These are phyloP conservation scores for Eleutherodactylus coqui DNA, from an alignment of 2,797 vertebrate species.

Conservation along the genomic window DNA sequence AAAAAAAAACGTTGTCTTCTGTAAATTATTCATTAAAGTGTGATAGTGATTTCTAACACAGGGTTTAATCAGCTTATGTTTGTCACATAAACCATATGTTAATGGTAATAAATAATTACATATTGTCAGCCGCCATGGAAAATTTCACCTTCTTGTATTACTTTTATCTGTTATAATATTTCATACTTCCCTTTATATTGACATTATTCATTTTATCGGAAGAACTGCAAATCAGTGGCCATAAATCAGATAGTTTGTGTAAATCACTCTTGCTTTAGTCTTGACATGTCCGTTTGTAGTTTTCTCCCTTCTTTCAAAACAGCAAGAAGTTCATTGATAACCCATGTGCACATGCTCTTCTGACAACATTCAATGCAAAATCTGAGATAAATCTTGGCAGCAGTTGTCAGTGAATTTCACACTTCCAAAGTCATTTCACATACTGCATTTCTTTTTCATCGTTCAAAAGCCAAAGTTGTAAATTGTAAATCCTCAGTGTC, in stretches of 20 bases:
- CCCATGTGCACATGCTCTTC: conserved; percentile 60
- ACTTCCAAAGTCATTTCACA: conserved; percentile 60
- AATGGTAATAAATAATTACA: background rate
- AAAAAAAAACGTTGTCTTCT: background rate
- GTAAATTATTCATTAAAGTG: background rate
- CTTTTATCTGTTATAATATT: background rate
- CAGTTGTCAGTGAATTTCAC: conserved; percentile 63
- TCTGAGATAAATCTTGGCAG: conserved; percentile 55
- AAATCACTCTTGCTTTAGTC: conserved; percentile 32
- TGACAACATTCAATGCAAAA: conserved; percentile 52
- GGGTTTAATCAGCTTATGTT: background rate
- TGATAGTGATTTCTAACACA: background rate
- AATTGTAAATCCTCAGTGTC: conserved; percentile 58
- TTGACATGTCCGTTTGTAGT: conserved; percentile 29
- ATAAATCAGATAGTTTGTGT: conserved; percentile 32
- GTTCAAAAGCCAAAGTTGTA: conserved; percentile 61
- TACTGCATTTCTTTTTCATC: conserved; percentile 55
- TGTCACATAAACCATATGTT: background rate
- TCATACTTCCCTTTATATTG: background rate
- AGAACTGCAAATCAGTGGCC: background rate
- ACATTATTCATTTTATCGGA: background rate
- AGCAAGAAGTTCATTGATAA: conserved; percentile 50
- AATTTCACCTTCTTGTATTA: background rate
- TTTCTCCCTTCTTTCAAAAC: conserved; percentile 43
- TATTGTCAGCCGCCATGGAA: background rate